Base-by-base conservation (phyloP, 2,113 vertebrate genomes). In the Cottus gobio region DNA sequence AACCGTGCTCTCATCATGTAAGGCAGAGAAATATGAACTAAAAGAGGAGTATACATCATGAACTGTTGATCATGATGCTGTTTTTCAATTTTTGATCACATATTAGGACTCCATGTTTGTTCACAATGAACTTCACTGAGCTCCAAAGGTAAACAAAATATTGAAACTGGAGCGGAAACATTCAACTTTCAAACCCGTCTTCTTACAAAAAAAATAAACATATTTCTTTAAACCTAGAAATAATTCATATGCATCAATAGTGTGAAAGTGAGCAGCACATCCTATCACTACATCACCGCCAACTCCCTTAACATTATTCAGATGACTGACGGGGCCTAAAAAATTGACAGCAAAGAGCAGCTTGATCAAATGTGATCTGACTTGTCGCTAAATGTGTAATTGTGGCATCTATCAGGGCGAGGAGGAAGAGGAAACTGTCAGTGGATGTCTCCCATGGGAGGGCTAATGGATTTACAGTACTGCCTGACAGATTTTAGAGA, bases 401-500 rank as follows among this genome's bases (percentile, higher is more conserved):
- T 80, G 76, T 76, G 66, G 82, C 80, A 84, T 89, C 44, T 86
- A 73, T 91, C 80, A 89, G 66, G 54, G 24, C 15, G 42, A 77
- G 44, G 64, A 77, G 73, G 80, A 69, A 71, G 39, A 75, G 50
- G 54, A 65, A 63, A n/a, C 79, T 84, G 84, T 89, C 85, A 77
- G 65, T 67, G 72, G 57, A 87, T 73, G 68, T 80, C 69, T 84
- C 46, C 57, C 68, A 37, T 86, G 80, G 76, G 79, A 87, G 37
- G 26, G 48, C 80, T 88, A 91, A 93, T 89, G 85, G 68, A 90
- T 89, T 90, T 92, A 90, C 87, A 87, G 79, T 75, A 83, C 52
- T 82, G 42, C 70, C 80, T 71, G 70, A 87, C 82, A 85, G 67
- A 89, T 87, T 84, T 90, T 80, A 86, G 62, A 89, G 83, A 73